Percentiles rank a stretch among this genome's conserved stretches.
These are phyloP conservation scores for Epirrhoe tristata DNA, from an alignment of 2,888 invertebrate genomes.

Conservation along the genomic window DNA sequence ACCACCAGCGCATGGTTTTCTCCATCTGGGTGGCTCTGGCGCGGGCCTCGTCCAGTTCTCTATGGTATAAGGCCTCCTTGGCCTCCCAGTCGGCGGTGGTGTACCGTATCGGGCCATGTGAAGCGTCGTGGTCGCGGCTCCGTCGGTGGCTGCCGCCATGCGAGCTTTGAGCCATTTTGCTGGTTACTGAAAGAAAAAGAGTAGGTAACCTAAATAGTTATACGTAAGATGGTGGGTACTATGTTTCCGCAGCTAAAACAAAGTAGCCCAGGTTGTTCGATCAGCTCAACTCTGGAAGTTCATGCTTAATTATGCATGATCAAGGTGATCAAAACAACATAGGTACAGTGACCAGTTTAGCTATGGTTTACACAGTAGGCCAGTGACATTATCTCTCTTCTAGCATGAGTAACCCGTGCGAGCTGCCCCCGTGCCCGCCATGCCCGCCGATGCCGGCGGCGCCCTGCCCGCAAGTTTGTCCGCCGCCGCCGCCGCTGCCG, in stretches of 20 bases:
- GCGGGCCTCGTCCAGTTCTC: conserved; percentile 97
- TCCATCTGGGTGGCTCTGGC: conserved; percentile 99
- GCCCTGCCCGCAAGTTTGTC: conserved; percentile 61
- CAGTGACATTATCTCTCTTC: no score
- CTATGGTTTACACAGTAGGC: no score
- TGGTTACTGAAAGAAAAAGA: conserved; percentile 50
- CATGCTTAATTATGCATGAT: no score
- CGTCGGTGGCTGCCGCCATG: conserved; percentile 88
- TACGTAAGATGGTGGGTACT: not conserved
- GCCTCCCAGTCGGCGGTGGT: conserved; percentile 92
- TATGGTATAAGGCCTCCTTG: conserved; percentile 88
- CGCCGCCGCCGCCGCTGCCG: conserved; percentile 59
- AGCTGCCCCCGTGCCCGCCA: conserved; percentile 52
- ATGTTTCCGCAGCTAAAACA: no score
- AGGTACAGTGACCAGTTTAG: no score
- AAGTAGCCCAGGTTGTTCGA: no score
- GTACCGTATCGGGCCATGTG: conserved; percentile 84
- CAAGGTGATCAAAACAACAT: no score
- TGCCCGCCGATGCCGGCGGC: conserved; percentile 61
- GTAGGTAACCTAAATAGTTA: not conserved
- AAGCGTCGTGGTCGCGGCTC: conserved; percentile 86
- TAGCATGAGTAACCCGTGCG: conserved; percentile 50
- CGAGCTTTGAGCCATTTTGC: conserved; percentile 86
- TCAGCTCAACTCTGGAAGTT: no score
- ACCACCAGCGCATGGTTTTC: conserved; percentile 99